Percentiles rank a stretch among this genome's conserved stretches.
These are phyloP conservation scores for Gymnorhina tibicen DNA, from an alignment of 2,113 vertebrate genomes.

Conservation along the genomic window DNA sequence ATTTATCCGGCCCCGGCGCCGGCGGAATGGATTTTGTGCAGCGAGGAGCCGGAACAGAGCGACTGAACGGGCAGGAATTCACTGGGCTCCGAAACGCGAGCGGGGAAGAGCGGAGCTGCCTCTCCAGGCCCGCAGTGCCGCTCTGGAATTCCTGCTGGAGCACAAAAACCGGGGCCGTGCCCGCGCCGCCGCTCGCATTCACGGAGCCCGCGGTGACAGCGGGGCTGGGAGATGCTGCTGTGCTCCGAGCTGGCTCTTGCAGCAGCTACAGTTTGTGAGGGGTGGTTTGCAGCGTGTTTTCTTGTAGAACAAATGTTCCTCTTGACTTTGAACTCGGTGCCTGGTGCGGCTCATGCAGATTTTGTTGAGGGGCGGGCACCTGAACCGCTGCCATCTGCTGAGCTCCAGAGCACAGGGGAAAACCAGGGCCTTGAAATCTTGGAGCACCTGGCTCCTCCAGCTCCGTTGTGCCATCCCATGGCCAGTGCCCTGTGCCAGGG, in stretches of 20 bases:
- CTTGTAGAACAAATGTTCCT: constrained; percentile 23
- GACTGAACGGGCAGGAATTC: background rate
- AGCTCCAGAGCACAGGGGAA: background rate
- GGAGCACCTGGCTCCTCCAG: background rate
- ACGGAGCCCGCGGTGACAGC: background rate
- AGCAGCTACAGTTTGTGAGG: background rate
- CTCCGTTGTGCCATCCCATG: rapidly evolving
- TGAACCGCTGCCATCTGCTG: background rate
- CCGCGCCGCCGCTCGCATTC: background rate
- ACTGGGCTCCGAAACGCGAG: background rate
- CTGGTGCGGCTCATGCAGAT: background rate
- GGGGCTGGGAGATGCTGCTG: background rate
- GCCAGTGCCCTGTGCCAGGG: rapidly evolving
- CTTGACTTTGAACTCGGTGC: constrained; percentile 28
- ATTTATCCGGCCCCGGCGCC: background rate
- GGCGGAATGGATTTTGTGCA: background rate
- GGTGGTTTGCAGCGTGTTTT: constrained; percentile 22
- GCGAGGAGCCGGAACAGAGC: background rate
- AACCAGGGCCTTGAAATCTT: rapidly evolving
- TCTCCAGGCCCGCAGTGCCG: background rate
- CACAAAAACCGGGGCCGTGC: background rate
- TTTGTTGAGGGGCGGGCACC: background rate
- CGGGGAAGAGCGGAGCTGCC: background rate
- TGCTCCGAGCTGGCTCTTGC: background rate
- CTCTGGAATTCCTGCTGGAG: background rate